Percentiles rank a stretch among this genome's conserved stretches.
phyloP scores from a whole-genome alignment of 2,113 vertebrate species.

The Etia nguti region DNA sequence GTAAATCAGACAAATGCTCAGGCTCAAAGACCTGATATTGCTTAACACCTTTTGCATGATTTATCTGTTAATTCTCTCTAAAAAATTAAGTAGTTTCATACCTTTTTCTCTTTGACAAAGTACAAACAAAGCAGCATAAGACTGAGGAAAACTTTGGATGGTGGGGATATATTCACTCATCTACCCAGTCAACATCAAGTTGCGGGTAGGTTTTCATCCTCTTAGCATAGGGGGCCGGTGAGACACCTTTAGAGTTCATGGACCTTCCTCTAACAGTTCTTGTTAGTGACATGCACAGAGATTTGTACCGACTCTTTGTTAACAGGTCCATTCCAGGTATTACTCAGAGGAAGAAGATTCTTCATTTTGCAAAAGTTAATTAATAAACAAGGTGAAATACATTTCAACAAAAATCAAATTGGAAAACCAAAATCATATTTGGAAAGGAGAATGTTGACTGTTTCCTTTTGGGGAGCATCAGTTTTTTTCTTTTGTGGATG shows the following conservation, averaged over 20 bases:
- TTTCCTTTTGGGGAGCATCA: not conserved
- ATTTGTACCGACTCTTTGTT: constrained; percentile 49
- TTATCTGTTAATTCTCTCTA: not conserved
- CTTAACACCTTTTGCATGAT: not conserved
- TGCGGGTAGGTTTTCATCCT: not conserved
- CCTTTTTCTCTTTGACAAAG: not conserved
- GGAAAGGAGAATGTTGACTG: too few species aligned
- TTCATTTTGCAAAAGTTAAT: constrained; percentile 69
- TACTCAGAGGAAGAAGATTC: constrained; percentile 71
- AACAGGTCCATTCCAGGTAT: constrained; percentile 68
- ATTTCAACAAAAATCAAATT: not conserved
- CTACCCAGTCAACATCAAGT: too few species aligned
- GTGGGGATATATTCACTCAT: not conserved
- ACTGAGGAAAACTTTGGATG: not conserved
- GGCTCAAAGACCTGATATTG: not conserved
- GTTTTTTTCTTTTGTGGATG: too few species aligned
- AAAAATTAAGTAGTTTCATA: not conserved
- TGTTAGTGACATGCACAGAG: constrained; percentile 39
- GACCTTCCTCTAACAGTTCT: constrained; percentile 80
- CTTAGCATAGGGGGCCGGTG: constrained; percentile 52
- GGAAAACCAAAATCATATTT: not conserved
- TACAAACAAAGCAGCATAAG: not conserved
- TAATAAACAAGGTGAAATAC: not conserved
- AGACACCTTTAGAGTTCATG: constrained; percentile 72
- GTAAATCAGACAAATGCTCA: too few species aligned